Conservation (phyloP, 2,888 invertebrate species). For the Pollenia angustigena region DNA sequence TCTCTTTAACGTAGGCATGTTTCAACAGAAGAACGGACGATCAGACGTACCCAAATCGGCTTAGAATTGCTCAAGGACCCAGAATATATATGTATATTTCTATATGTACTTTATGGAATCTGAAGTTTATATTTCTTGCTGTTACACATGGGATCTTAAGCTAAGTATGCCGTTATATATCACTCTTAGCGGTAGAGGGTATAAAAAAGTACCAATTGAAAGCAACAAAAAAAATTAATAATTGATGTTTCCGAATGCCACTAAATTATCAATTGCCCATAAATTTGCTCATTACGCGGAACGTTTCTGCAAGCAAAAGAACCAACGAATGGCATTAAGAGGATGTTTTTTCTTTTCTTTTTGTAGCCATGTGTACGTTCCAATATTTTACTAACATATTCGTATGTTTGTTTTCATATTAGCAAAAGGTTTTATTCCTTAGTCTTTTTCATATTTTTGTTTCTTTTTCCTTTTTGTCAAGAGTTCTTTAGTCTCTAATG, state of each 20-base stretch:
- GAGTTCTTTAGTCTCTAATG: conserved; percentile 21
- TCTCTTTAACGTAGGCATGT: too few species aligned
- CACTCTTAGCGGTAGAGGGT: too few species aligned
- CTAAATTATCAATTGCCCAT: conserved; percentile 84
- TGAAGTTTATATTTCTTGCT: too few species aligned
- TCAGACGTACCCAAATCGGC: too few species aligned
- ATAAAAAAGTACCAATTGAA: conserved; percentile 63
- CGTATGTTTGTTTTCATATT: conserved; percentile 7
- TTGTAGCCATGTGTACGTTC: background rate
- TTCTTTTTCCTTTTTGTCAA: background rate
- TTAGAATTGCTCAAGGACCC: too few species aligned
- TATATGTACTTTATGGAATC: too few species aligned
- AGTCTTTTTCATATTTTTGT: background rate
- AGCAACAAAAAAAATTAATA: conserved; percentile 73
- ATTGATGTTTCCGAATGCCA: conserved; percentile 84
- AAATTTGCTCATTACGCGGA: conserved; percentile 83
- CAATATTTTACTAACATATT: background rate
- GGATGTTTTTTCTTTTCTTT: conserved; percentile 9
- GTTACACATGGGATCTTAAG: too few species aligned
- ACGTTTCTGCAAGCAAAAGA: conserved; percentile 68
- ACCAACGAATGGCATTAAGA: background rate
- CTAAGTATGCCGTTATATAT: too few species aligned
- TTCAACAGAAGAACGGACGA: too few species aligned
- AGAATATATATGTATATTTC: too few species aligned
- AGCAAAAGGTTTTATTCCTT: conserved; percentile 1